Evolutionary conservation across 2,888 invertebrate species (phyloP).

Genomic region (Neoitamus cyanurus): DNA sequence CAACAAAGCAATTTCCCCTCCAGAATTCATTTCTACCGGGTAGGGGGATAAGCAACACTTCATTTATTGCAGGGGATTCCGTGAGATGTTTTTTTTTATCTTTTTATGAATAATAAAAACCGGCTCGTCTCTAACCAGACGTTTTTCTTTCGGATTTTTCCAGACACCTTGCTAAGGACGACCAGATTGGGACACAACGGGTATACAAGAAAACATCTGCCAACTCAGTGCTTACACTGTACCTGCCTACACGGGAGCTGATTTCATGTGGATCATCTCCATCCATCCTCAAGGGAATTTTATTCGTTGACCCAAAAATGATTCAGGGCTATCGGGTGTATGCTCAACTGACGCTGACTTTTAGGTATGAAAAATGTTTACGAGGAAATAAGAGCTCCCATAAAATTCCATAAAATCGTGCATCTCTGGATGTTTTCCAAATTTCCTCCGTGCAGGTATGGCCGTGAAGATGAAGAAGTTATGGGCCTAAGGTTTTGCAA

Average conservation of each 20-base stretch:
- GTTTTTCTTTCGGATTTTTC: neutral
- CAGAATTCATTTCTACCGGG: neutral
- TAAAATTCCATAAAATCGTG: neutral
- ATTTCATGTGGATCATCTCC: slow-evolving; percentile 79
- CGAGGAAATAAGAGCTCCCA: neutral
- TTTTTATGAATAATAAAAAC: neutral
- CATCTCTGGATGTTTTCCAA: neutral
- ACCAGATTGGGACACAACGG: slow-evolving; percentile 66
- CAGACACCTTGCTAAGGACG: slow-evolving; percentile 30
- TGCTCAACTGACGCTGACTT: slow-evolving; percentile 89
- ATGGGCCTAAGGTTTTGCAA: slow-evolving; percentile 98
- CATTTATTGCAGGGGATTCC: neutral
- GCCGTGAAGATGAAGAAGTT: slow-evolving; percentile 97
- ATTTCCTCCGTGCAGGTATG: slow-evolving; percentile 74
- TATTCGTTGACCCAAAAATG: slow-evolving; percentile 90
- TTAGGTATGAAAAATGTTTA: slow-evolving; percentile 73
- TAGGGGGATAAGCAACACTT: neutral
- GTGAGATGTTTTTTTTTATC: neutral
- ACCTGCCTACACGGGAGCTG: slow-evolving; percentile 84
- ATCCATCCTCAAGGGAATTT: slow-evolving; percentile 88
- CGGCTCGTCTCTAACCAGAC: neutral
- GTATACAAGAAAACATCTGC: slow-evolving; percentile 90
- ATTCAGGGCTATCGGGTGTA: slow-evolving; percentile 82
- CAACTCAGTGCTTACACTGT: slow-evolving; percentile 85
- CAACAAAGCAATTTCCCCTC: neutral